Evolutionary conservation across 1,140 invertebrate genomes (phyloP), one percentile per base, ranked within the genome.

Genomic region (Pseudomyrmex concolor): DNA sequence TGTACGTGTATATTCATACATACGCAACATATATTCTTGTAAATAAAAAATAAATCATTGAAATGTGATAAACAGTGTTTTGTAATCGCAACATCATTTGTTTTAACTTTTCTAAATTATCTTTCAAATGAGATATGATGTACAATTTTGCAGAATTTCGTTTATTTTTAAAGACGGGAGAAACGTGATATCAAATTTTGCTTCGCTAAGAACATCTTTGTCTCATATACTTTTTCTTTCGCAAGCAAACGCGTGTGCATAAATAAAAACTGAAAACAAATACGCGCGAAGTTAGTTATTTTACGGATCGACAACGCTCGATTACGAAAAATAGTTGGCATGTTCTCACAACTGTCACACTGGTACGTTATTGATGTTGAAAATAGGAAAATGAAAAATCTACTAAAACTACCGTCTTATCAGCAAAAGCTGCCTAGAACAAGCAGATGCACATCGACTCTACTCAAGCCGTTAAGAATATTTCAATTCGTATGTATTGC

Each of bases 401-500:
- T 34, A 22, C 0, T 34, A 34, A 72, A 43, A 22, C 19, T 13
- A 34, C 3, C 1, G 12, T 7, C 15, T 10, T 0, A 15, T 54
- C 13, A 8, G 13, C 13, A 45, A 10, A 8, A 10, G 22, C n/a
- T 25, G 8, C 13, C 3, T 2, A 48, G 10, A 13, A 45, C n/a
- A n/a, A 25, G 0, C n/a, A 59, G 5, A 19, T 60, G 63, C 50
- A 9, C 85, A 5, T 19, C 12, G 51, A 57, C 55, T 0, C 5
- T 89, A n/a, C 64, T 84, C 7, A 91, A 74, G 74, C 86, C 89
- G 4, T 50, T 93, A 0, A 91, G 91, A 8, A 88, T 92, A 85
- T 83, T 91, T 73, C 76, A 92, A 63, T 90, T 92, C 54, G 91
- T 91, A 73, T 90, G 87, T 89, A 76, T 55, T 9, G 10, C 1